Evolutionary conservation across 2,797 vertebrate species (phyloP), one percentile per base, ranked within the genome.

Genomic region (Choloepus didactylus): DNA sequence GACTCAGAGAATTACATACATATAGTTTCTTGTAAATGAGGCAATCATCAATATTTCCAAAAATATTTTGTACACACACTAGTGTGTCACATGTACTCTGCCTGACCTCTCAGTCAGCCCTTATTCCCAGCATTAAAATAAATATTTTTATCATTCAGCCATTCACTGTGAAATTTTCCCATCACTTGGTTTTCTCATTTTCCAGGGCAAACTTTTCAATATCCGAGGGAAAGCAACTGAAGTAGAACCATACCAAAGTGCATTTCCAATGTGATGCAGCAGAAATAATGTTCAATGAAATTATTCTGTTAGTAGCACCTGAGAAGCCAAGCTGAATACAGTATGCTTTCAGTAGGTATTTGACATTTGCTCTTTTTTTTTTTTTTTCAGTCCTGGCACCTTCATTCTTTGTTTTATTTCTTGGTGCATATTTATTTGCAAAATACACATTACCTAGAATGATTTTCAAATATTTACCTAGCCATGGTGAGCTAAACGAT

Each of bases 121-220:
- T 59, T 67, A 72, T 84, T 91, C 49, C 19, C 25, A 87, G 66
- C 27, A 80, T 94, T 93, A 93, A 94, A 95, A 93, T 93, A 93
- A 82, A 92, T 73, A 29, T 49, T 94, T 94, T 92, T 95, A 89
- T 93, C 75, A 93, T 91, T 56, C 69, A 95, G 60, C 51, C 80
- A 73, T 69, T 69, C 2, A 49, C 35, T 46, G 59, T 83, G 64
- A 54, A 93, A 88, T 91, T 85, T 81, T 77, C n/a, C 77, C 81
- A 46, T 93, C 81, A 95, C 67, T 96, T 89, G 70, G 60, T 94
- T 97, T 97, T 95, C 92, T 76, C 49, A 94, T 92, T 90, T 93
- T 91, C 41, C 5, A 69, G 19, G 35, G 86, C 9, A 96, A 94
- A 93, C 2, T 14, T 89, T 38, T 91, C 35, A 95, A 93, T 95